Evolutionary conservation across 2,888 invertebrate genomes (phyloP), one percentile per base, ranked within the genome.

Genomic region (Vanessa cardui): DNA sequence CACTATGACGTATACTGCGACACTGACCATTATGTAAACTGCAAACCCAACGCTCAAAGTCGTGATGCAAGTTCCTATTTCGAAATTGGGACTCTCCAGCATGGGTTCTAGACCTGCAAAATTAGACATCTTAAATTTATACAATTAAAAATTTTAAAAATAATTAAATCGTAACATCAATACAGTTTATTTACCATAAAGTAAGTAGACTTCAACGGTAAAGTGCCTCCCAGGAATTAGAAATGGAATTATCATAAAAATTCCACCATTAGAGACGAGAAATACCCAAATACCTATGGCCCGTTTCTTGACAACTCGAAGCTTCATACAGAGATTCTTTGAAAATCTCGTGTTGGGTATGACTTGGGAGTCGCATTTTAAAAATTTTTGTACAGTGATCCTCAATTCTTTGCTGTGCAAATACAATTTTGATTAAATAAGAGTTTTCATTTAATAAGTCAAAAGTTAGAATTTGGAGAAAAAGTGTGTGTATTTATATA

Each of bases 201-300:
- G 62, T 26, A 81, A 58, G 46, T 72, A 80, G 0, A 64, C n/a
- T 20, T 84, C 83, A 45, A 81, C 78, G 31, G 76, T 70, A 4
- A 83, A 74, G 68, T 84, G 83, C 31, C 79, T 71, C 7, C 86
- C 86, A 3, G 83, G 81, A 0, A 70, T 66, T 0, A 85, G 44
- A 0, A 82, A 62, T 0, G 84, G 80, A 47, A 76, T 74, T 4
- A 71, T 1, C 2, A 78, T 9, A 64, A 87, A 87, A 0, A 80
- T 52, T 0, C 83, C 58, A 0, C 82, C 82, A 47, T 84, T 83
- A 0, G 71, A 69, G 7, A 85, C 82, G 47, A 87, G 76, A 1
- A 80, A 74, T 0, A 78, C 6, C 86, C 86, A 88, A 73, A 82
- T 86, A 1, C 80, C 44, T 4, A 82, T 70, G 2, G 83, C 84